These are phyloP conservation scores for Megalopta genalis DNA, from an alignment of 1,140 invertebrate species.

Conservation along the genomic window DNA sequence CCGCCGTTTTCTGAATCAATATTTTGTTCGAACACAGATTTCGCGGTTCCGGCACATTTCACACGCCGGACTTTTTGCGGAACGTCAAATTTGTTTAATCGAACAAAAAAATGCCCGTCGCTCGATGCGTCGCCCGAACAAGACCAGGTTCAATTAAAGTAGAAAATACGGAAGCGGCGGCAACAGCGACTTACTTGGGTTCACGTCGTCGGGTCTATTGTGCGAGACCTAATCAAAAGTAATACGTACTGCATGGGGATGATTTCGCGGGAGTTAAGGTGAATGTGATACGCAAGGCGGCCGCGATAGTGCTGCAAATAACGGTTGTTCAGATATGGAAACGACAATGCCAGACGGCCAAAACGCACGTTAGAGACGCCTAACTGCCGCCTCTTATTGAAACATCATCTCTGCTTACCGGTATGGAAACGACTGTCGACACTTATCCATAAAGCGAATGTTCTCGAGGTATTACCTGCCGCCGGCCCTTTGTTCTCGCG, in stretches of 20 bases:
- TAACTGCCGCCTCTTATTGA: conserved; percentile 74
- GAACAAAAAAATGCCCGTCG: too few relatives aligned
- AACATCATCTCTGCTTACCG: conserved; percentile 68
- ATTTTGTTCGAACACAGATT: too few relatives aligned
- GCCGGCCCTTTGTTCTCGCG: conserved; percentile 31
- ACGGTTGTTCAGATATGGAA: conserved; percentile 67
- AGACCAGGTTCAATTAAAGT: too few relatives aligned
- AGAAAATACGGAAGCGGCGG: too few relatives aligned
- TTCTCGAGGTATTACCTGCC: conserved; percentile 28
- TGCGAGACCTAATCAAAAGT: conserved; percentile 53
- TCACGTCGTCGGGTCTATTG: background rate
- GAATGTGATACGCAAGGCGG: conserved; percentile 48
- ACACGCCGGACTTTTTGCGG: too few relatives aligned
- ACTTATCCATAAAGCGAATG: conserved; percentile 71
- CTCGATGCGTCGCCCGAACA: too few relatives aligned
- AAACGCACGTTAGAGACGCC: conserved; percentile 71
- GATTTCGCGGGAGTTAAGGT: conserved; percentile 53
- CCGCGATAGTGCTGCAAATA: conserved; percentile 52
- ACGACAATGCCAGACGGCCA: conserved; percentile 67
- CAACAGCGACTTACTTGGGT: too few relatives aligned
- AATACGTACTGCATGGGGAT: conserved; percentile 25
- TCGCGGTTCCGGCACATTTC: too few relatives aligned
- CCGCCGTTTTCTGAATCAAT: too few relatives aligned
- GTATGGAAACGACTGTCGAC: conserved; percentile 54
- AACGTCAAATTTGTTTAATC: too few relatives aligned